Conservation (phyloP, 2,888 invertebrate genomes). For the Malthinus seriepunctatus region DNA sequence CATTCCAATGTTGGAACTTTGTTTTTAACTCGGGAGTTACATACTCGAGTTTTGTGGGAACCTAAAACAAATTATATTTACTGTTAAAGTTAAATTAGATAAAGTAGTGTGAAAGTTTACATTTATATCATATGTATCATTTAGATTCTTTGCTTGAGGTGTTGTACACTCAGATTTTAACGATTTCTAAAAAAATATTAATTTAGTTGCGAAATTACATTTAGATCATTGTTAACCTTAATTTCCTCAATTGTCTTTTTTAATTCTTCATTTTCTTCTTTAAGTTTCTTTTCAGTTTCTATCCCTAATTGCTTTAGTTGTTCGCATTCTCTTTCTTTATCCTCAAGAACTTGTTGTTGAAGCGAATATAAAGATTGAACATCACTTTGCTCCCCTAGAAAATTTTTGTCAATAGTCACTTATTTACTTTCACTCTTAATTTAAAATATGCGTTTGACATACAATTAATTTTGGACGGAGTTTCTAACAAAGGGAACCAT, state of each 20-base stretch:
- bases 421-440: not conserved
- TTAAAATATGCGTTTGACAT: not conserved
- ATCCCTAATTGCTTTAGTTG: slow-evolving; percentile 55
- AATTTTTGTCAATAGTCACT: not conserved
- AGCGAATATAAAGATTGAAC: not conserved
- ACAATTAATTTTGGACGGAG: not conserved
- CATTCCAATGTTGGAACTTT: too few species aligned
- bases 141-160: not conserved
- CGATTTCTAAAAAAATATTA: not conserved
- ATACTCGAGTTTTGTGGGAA: too few species aligned
- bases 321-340: slow-evolving; percentile 41
- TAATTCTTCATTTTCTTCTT: slow-evolving; percentile 36
- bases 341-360: slow-evolving; percentile 22
- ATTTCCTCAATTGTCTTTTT: slow-evolving; percentile 21
- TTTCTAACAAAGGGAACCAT: not conserved
- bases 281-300: slow-evolving; percentile 56
- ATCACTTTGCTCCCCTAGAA: not conserved
- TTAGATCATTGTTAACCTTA: slow-evolving; percentile 15
- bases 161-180: not conserved
- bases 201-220: not conserved
- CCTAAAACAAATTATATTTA: too few species aligned
- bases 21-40: too few species aligned
- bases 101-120: too few species aligned
- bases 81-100: too few species aligned
- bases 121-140: too few species aligned